Conservation (phyloP, 2,113 vertebrate species). For the Hyla sarda region DNA sequence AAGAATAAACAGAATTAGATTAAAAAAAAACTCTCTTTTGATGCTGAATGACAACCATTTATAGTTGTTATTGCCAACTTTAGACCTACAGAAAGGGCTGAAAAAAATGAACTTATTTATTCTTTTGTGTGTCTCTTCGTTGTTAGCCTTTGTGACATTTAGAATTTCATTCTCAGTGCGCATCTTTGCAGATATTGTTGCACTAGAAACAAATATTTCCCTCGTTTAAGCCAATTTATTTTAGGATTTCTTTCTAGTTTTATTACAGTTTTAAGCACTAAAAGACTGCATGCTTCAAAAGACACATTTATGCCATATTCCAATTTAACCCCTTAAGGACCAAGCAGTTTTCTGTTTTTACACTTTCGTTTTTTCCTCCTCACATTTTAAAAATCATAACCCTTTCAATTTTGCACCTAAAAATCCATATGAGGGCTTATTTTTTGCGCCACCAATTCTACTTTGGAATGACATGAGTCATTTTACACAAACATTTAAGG, state of each 20-base stretch:
- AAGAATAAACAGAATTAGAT: conserved; percentile 38
- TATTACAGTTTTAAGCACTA: background rate
- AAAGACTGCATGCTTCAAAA: background rate
- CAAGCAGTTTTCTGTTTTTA: too few relatives aligned
- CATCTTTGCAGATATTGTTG: background rate
- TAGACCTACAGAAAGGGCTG: background rate
- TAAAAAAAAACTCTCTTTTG: conserved; percentile 20
- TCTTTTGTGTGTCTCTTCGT: conserved; percentile 30
- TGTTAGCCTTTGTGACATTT: conserved; percentile 37
- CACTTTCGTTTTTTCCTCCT: too few relatives aligned
- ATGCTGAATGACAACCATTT: conserved; percentile 33
- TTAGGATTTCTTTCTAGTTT: background rate
- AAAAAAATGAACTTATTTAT: background rate
- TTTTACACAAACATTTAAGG: too few relatives aligned
- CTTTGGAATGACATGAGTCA: too few relatives aligned
- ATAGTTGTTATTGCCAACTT: background rate
- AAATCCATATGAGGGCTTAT: too few relatives aligned
- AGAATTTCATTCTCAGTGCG: background rate
- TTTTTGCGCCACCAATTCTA: too few relatives aligned
- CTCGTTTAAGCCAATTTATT: background rate
- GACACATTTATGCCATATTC: too few relatives aligned
- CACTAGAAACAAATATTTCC: background rate
- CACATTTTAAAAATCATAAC: too few relatives aligned
- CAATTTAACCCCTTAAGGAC: too few relatives aligned
- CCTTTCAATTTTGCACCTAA: too few relatives aligned